phyloP scores from a whole-genome alignment of 2,888 invertebrate species.

The Timema podura region DNA sequence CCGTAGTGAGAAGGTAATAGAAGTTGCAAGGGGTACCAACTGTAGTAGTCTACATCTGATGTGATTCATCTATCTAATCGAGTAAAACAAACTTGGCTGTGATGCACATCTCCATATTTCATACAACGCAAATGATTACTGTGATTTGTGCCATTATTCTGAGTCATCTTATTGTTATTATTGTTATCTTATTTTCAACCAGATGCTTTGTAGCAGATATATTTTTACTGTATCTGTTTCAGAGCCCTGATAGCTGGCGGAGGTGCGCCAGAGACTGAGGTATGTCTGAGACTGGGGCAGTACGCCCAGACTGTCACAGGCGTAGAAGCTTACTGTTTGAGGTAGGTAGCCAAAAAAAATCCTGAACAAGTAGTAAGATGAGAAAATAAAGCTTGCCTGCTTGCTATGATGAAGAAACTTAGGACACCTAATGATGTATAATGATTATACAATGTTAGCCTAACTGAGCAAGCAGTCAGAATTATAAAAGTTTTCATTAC shows the following conservation, averaged over 20 bases:
- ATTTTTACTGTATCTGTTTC: conserved; percentile 22
- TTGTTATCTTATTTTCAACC: background rate
- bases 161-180: conserved; percentile 4
- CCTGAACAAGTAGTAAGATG: too few species aligned
- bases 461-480: too few species aligned
- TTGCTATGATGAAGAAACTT: too few species aligned
- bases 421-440: too few species aligned
- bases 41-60: too few species aligned
- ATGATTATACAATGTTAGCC: too few species aligned
- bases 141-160: background rate
- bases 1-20: too few species aligned
- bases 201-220: background rate
- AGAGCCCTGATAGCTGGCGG: conserved; percentile 90
- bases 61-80: too few species aligned
- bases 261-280: conserved; percentile 95
- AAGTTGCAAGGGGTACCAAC: too few species aligned
- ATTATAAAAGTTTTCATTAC: too few species aligned
- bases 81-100: background rate
- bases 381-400: too few species aligned
- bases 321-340: conserved; percentile 90
- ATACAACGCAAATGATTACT: conserved; percentile 26
- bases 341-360: conserved; percentile 36
- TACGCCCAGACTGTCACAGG: conserved; percentile 81
- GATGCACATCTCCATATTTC: conserved; percentile 1
- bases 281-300: conserved; percentile 78